Base-by-base conservation (phyloP, 2,113 vertebrate genomes). In the Pagrus major region DNA sequence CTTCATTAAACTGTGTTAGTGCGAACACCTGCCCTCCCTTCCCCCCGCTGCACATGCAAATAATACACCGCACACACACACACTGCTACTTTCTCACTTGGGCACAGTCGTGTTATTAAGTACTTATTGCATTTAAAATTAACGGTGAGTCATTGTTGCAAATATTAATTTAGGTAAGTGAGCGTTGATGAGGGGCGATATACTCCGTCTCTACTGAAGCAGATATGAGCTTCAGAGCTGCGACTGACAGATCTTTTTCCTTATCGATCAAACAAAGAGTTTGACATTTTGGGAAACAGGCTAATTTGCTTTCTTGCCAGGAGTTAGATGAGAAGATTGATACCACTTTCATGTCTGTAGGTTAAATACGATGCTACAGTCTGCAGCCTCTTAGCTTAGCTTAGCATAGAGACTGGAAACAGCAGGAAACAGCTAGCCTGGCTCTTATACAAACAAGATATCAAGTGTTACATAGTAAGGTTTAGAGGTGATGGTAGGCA, bases 11-110 rank as follows among this genome's bases (percentile, higher is more conserved):
- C 78, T 49, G 64, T 71, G 85, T 88, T 86, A 89, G 85, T 67
- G 61, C 71, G 70, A 94, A 91, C 93, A 95, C 93, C 94, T 95
- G 94, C 90, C 93, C 84, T 86, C 83, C 85, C 89, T 81, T 89
- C 91, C 88, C 81, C 88, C 88, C 78, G 49, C 76, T 72, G 74
- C 78, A 79, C 81, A 87, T 64, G 69, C 72, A 89, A 85, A 89
- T 41, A n/a, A 88, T 64, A 83, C 78, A 89, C 85, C 58, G 74
- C 71, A 76, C 60, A 81, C 76, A 76, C 71, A 76, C 60, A 76
- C 82, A 54, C 65, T 63, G 10, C 47, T 25, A 81, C 41, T 51
- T 46, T 44, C 86, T 61, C 79, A 78, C 77, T 73, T 47, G 61
- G 56, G 70, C 83, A 73, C 79, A 58, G 63, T 76, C 8, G 29